Base-by-base conservation (phyloP, 2,113 vertebrate species). In the pig (Sus scrofa) region DNA sequence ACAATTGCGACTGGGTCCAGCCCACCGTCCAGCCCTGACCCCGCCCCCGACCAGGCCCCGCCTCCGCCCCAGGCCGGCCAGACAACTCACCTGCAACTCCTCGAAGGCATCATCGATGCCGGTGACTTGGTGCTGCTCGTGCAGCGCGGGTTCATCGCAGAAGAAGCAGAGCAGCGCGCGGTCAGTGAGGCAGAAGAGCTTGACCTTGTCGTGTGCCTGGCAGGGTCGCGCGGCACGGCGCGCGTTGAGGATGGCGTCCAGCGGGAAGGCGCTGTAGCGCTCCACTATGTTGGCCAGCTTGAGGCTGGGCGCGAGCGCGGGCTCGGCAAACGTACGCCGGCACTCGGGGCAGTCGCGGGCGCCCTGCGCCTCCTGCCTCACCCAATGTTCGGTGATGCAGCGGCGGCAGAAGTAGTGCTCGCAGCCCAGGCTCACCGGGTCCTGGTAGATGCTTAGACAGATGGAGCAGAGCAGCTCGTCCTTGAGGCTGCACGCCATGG, bases 261-360 rank as follows among this genome's bases (percentile, higher is more conserved):
- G 98, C 0, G 99, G 99, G 98, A 99, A 99, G 96, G 99, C 99
- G 12, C 99, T 99, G 98, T 99, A 99, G 77, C 99, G 98, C 98
- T 99, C 99, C 97, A 99, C 99, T 68, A 99, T 99, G 99, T 99
- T 99, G 98, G 99, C 99, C 97, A 99, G 98, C 98, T 99, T 99
- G 97, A 99, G 99, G 98, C 99, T 99, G 18, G 99, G 99, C 0
- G 99, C 99, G 83, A 99, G 98, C 20, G 99, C 99, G 12, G 99
- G 99, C 90, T 99, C 99, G 0, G 99, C 32, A 96, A 99, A 99
- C 97, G 99, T 99, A 95, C 99, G 98, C 52, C 99, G 99, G 98
- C 99, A 99, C 99, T 99, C 99, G 0, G 99, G 99, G 97, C 99
- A 99, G 98, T 99, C 99, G 6, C 99, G 98, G 13, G 98, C 97